These are phyloP conservation scores for Elaeidobius kamerunicus DNA, from an alignment of 2,888 invertebrate genomes.

Conservation along the genomic window DNA sequence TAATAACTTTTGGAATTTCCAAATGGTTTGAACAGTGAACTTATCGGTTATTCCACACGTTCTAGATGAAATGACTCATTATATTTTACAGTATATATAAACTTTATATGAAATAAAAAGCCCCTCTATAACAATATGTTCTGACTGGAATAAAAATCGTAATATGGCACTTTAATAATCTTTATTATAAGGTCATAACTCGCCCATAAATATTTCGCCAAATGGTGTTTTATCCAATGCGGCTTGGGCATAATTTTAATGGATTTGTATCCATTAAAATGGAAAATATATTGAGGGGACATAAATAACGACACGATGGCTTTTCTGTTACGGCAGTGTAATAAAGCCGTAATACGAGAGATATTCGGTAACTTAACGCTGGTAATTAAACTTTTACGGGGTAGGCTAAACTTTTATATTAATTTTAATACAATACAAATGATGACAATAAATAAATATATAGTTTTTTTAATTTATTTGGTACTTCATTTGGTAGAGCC, in stretches of 20 bases:
- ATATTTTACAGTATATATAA: no score
- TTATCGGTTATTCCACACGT: no score
- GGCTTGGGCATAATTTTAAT: constrained; percentile 33
- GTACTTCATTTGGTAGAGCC: no score
- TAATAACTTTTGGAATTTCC: no score
- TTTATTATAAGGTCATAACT: constrained; percentile 39
- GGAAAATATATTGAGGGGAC: constrained; percentile 32
- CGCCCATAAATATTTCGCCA: constrained; percentile 36
- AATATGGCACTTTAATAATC: constrained; percentile 30
- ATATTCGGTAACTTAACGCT: constrained; percentile 27
- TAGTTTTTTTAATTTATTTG: no score
- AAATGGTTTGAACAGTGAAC: no score
- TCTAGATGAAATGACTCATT: no score
- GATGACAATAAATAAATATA: no score
- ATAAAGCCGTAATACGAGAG: constrained; percentile 26
- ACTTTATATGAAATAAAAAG: constrained; percentile 9
- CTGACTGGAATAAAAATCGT: constrained; percentile 18
- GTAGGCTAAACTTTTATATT: background rate
- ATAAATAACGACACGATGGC: constrained; percentile 30
- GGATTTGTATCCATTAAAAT: constrained; percentile 32
- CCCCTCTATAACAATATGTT: constrained; percentile 22
- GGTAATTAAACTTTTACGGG: constrained; percentile 21
- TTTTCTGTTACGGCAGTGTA: constrained; percentile 27
- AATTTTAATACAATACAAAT: background rate
- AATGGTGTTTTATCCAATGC: constrained; percentile 37